Evolutionary conservation across 1,140 invertebrate species (phyloP), one percentile per base, ranked within the genome.

Genomic region (Drepana arcuata): DNA sequence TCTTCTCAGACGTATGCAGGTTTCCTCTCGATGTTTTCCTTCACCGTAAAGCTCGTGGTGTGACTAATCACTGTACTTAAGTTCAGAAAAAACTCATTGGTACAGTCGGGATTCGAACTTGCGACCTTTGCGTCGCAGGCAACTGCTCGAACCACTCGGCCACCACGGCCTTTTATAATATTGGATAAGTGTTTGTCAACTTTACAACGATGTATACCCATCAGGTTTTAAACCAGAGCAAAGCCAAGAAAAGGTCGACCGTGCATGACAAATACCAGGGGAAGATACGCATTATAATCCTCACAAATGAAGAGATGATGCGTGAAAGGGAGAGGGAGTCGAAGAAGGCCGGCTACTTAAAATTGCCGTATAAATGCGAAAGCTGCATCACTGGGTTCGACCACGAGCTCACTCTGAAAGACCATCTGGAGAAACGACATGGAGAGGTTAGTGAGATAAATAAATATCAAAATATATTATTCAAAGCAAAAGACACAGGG

Each of bases 401-500:
- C 5, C 57, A 67, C 34, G 62, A 71, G 13, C 13, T 41, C 0
- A 63, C 36, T 7, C 41, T 66, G 25, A 43, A 56, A 0, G 51
- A 57, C 3, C 73, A 78, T 42, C 33, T 62, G n/a, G 51, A 60
- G 9, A 63, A 59, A 10, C 41, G 58, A 14, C 73, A 81, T 62
- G 34, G 28, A 2, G 42, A 46, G 43, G 74, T 74, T 41, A 48
- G 52, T n/a, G n/a, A n/a, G n/a, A n/a, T n/a, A n/a, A n/a, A n/a
- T n/a, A n/a, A n/a, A n/a, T n/a, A n/a, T n/a, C n/a, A n/a, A n/a
- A n/a, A n/a, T n/a, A n/a, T n/a, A n/a, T n/a, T n/a, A n/a, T n/a
- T n/a, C n/a, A n/a, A n/a, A n/a, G n/a, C n/a, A n/a, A n/a, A n/a
- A n/a, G n/a, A n/a, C n/a, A n/a, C n/a, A n/a, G n/a, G n/a, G n/a